Conservation (phyloP, 2,113 vertebrate genomes). For the Cromileptes altivelis region DNA sequence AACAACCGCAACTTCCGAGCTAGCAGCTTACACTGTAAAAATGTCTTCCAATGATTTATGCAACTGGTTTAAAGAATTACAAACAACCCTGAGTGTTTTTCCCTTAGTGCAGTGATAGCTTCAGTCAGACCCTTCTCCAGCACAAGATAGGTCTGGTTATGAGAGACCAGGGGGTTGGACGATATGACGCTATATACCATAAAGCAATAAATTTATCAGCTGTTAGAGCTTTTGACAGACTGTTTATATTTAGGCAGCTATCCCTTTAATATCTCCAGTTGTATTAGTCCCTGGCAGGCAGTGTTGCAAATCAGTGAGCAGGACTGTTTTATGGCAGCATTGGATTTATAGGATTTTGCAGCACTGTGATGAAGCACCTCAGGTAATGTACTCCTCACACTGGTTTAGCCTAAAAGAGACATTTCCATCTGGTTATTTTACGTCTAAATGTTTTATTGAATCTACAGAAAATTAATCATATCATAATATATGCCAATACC, state of each 20-base stretch:
- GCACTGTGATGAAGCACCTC: slow-evolving; percentile 6
- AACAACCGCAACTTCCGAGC: too few species aligned
- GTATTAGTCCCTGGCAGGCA: slow-evolving; percentile 12
- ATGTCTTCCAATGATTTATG: too few species aligned
- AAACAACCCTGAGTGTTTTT: too few species aligned
- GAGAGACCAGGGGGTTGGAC: not conserved
- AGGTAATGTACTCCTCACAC: not conserved
- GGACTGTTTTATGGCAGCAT: slow-evolving; percentile 7
- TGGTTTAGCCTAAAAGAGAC: not conserved
- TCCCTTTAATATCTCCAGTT: slow-evolving; percentile 1
- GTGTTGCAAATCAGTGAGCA: slow-evolving; percentile 35
- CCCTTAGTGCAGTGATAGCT: too few species aligned
- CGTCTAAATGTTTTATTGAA: not conserved
- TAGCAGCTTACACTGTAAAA: too few species aligned
- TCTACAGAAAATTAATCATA: not conserved
- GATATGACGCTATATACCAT: not conserved
- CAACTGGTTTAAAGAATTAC: too few species aligned
- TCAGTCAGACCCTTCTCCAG: too few species aligned
- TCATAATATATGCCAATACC: not conserved
- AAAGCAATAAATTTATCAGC: not conserved
- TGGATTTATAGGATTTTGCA: slow-evolving; percentile 18
- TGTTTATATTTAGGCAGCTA: not conserved
- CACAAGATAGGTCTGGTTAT: too few species aligned
- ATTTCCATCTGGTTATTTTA: not conserved
- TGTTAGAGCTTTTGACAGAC: not conserved